These are phyloP conservation scores for Neopelma chrysocephalum DNA, from an alignment of 2,797 vertebrate species.

Conservation along the genomic window DNA sequence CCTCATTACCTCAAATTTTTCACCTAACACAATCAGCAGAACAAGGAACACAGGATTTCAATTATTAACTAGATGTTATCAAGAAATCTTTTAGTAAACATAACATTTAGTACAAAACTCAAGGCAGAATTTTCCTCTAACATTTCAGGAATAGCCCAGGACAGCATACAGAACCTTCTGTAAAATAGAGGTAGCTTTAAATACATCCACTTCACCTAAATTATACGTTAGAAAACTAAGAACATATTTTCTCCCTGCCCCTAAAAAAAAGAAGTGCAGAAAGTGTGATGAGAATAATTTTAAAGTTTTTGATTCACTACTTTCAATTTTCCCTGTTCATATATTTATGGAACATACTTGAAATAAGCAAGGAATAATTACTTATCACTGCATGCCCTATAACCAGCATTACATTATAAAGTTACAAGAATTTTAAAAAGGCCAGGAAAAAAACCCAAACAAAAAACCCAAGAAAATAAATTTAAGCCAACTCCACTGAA, in stretches of 20 bases:
- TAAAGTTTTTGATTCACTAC: not conserved
- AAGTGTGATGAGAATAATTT: not conserved
- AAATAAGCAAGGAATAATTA: constrained; percentile 2
- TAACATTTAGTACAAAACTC: not conserved
- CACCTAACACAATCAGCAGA: not conserved
- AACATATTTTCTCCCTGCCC: not conserved
- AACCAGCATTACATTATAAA: not conserved
- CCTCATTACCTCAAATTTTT: not conserved
- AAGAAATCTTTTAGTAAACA: not conserved
- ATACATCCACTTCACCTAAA: not conserved
- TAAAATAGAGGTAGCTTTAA: not conserved
- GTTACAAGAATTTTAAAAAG: not conserved
- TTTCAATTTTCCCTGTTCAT: not conserved
- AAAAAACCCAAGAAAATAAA: not conserved
- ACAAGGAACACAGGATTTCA: not conserved
- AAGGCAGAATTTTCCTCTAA: not conserved
- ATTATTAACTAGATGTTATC: constrained; percentile 15
- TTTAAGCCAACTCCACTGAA: not conserved
- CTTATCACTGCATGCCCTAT: not conserved
- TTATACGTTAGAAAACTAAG: not conserved
- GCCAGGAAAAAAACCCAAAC: not conserved
- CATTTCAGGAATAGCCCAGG: not conserved
- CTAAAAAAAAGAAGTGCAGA: not conserved
- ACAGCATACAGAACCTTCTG: not conserved
- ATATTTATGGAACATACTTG: not conserved